These are phyloP conservation scores for Spisula solida DNA, from an alignment of 2,888 invertebrate species.

Conservation along the genomic window DNA sequence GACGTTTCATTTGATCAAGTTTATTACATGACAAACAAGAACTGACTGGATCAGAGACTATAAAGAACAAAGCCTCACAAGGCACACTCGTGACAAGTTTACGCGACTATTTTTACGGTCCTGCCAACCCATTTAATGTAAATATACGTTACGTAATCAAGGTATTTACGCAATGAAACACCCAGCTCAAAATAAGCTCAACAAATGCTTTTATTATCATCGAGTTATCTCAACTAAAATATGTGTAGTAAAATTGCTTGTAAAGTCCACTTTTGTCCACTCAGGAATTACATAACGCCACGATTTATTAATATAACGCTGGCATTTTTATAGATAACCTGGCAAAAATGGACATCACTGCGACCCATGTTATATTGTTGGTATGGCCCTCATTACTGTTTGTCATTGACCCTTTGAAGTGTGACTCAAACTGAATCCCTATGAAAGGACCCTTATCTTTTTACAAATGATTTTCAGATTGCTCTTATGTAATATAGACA, in stretches of 20 bases:
- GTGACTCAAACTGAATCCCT: not conserved
- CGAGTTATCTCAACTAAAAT: conserved; percentile 68
- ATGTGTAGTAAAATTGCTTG: conserved; percentile 67
- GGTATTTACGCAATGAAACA: conserved; percentile 41
- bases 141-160: conserved; percentile 51
- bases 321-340: conserved; percentile 65
- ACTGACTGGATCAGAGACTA: not conserved
- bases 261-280: conserved; percentile 67
- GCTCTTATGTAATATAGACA: conserved; percentile 4
- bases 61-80: conserved; percentile 57
- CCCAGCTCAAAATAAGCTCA: conserved; percentile 61
- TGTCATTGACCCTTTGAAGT: conserved; percentile 28
- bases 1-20: conserved; percentile 9
- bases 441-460: conserved; percentile 28
- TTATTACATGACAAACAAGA: conserved; percentile 46
- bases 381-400: conserved; percentile 2
- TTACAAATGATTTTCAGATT: conserved; percentile 16
- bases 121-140: conserved; percentile 42
- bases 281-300: conserved; percentile 60
- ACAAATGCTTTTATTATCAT: conserved; percentile 70
- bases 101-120: conserved; percentile 51
- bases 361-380: conserved; percentile 28
- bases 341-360: conserved; percentile 38
- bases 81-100: conserved; percentile 49
- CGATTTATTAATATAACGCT: conserved; percentile 69